These are phyloP conservation scores for Papilio glaucus DNA, from an alignment of 1,140 invertebrate species.

Conservation along the genomic window DNA sequence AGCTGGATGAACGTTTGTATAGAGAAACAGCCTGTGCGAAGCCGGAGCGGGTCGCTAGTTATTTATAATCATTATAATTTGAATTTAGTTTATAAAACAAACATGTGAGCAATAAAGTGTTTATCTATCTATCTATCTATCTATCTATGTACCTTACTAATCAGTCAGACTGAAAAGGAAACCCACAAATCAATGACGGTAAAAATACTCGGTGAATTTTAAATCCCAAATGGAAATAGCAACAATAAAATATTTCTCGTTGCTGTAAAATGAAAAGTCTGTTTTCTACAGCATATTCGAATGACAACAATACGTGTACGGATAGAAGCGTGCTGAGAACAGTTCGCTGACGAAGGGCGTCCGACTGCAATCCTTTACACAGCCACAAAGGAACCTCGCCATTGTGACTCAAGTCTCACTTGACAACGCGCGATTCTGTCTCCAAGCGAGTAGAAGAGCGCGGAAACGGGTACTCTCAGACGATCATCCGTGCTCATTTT, in stretches of 20 bases:
- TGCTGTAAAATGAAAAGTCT: conserved; percentile 11
- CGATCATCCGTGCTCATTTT: neutral
- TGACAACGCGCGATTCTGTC: conserved; percentile 22
- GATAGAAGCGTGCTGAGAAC: neutral
- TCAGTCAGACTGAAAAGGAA: no score
- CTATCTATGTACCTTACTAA: no score
- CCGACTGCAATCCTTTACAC: conserved; percentile 47
- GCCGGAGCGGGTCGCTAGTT: no score
- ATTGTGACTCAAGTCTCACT: conserved; percentile 55
- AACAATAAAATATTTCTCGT: neutral
- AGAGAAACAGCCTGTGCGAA: no score
- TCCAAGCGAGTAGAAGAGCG: neutral
- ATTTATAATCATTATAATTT: no score
- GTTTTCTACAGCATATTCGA: neutral
- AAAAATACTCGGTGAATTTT: no score
- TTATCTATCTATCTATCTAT: no score
- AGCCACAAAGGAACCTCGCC: conserved; percentile 50
- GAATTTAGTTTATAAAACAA: no score
- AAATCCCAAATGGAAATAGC: no score
- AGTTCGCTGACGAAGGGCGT: conserved; percentile 46
- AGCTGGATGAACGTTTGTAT: no score
- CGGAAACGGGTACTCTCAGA: neutral
- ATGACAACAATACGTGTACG: conserved; percentile 3
- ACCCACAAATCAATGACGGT: no score
- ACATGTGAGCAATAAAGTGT: no score